phyloP scores from a whole-genome alignment of 2,797 vertebrate species.

The Macrochelys suwanniensis region DNA sequence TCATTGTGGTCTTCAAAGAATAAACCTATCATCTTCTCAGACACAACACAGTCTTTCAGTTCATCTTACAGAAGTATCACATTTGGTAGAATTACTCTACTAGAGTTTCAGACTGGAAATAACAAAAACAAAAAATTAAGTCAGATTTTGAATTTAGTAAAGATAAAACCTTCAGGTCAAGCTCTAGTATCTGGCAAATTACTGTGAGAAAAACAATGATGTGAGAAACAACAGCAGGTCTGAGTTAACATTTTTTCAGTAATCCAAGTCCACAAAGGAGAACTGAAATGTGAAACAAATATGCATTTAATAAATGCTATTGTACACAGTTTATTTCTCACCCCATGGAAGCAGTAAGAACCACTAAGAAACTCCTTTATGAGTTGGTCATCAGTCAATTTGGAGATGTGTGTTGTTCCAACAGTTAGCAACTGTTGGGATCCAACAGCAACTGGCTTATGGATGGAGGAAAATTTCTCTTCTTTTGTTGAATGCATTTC shows the following conservation, averaged over 20 bases:
- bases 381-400: conserved; percentile 95
- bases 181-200: background rate
- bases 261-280: background rate
- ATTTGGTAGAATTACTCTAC: background rate
- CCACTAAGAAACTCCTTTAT: conserved; percentile 98
- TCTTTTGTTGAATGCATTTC: conserved; percentile 86
- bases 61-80: background rate
- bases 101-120: background rate
- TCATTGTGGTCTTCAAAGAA: too few species aligned
- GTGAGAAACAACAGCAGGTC: background rate
- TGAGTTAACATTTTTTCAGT: background rate
- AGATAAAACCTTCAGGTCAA: background rate
- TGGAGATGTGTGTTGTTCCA: conserved; percentile 97
- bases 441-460: conserved; percentile 92
- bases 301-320: background rate
- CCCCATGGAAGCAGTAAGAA: conserved; percentile 98
- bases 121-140: background rate
- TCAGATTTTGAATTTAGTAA: background rate
- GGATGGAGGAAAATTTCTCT: conserved; percentile 92
- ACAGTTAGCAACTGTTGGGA: conserved; percentile 91
- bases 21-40: background rate
- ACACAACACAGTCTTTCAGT: background rate
- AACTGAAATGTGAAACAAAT: background rate
- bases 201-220: background rate
- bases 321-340: conserved; percentile 75